Evolutionary conservation across 2,113 vertebrate species (phyloP).

Genomic region (Xiphophorus hellerii): DNA sequence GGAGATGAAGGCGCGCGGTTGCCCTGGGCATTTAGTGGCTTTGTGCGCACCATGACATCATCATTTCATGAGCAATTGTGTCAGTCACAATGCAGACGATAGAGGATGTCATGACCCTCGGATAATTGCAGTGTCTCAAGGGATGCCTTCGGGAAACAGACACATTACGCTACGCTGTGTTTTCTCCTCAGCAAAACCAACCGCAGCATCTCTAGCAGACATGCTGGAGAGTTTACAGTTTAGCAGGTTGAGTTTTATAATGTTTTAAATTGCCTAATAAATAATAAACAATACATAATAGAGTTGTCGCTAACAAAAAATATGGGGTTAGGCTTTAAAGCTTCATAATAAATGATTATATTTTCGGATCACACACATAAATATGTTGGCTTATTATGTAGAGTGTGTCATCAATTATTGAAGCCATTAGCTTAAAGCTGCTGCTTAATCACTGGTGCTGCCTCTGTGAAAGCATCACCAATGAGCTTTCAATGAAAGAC

Average conservation of each 20-base stretch:
- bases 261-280: not conserved
- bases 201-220: not conserved
- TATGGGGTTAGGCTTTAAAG: not conserved
- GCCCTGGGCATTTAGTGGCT: constrained; percentile 36
- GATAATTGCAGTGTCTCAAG: constrained; percentile 37
- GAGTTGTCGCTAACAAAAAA: not conserved
- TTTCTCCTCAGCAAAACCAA: constrained; percentile 16
- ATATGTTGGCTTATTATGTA: constrained; percentile 1
- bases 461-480: not conserved
- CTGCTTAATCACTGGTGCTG: not conserved
- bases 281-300: not conserved
- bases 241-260: not conserved
- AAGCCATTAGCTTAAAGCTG: not conserved
- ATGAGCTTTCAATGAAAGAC: not conserved
- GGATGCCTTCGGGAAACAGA: constrained; percentile 28
- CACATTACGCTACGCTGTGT: not conserved
- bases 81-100: constrained; percentile 45
- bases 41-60: constrained; percentile 39
- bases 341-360: not conserved
- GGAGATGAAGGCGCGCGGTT: constrained; percentile 28
- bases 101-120: constrained; percentile 44
- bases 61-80: constrained; percentile 56
- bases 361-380: not conserved
- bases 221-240: not conserved
- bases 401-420: not conserved